Evolutionary conservation across 2,888 invertebrate species (phyloP).

Genomic region (Megamerina dolium): DNA sequence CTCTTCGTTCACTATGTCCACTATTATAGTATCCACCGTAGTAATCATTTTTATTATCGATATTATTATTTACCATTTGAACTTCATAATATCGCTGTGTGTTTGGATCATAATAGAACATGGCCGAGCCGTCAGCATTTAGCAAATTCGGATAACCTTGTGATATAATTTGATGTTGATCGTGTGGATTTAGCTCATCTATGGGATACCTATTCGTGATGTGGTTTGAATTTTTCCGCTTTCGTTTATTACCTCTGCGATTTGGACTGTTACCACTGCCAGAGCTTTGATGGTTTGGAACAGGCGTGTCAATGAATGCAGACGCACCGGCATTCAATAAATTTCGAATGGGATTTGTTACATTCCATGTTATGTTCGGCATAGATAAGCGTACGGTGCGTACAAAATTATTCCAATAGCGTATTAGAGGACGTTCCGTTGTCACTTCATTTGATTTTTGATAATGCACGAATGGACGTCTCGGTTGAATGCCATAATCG

Average conservation of each 20-base stretch:
- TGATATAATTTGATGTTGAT: neutral
- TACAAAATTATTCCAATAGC: conserved; percentile 36
- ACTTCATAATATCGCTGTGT: conserved; percentile 1
- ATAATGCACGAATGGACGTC: neutral
- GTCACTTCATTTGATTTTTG: conserved; percentile 1
- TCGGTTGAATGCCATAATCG: conserved; percentile 9
- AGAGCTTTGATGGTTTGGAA: conserved; percentile 14
- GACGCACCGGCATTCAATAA: conserved; percentile 31
- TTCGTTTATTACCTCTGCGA: conserved; percentile 2
- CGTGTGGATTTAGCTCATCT: neutral
- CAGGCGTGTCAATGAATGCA: conserved; percentile 30
- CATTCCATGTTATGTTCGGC: conserved; percentile 31
- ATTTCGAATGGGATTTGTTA: conserved; percentile 34
- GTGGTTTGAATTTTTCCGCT: conserved; percentile 3
- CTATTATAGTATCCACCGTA: neutral
- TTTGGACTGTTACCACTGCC: too few species aligned
- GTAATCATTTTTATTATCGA: neutral
- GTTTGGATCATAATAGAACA: conserved; percentile 22
- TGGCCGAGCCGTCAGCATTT: too few species aligned
- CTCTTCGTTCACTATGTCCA: neutral
- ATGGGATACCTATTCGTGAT: neutral
- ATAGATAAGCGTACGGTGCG: conserved; percentile 29
- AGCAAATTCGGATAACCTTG: too few species aligned
- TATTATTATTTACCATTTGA: neutral
- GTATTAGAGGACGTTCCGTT: conserved; percentile 27